A percentile compares a stretch with the other conserved stretches of the same genome.
These are phyloP conservation scores for Channa striata DNA, from an alignment of 2,797 vertebrate genomes.

Conservation along the genomic window DNA sequence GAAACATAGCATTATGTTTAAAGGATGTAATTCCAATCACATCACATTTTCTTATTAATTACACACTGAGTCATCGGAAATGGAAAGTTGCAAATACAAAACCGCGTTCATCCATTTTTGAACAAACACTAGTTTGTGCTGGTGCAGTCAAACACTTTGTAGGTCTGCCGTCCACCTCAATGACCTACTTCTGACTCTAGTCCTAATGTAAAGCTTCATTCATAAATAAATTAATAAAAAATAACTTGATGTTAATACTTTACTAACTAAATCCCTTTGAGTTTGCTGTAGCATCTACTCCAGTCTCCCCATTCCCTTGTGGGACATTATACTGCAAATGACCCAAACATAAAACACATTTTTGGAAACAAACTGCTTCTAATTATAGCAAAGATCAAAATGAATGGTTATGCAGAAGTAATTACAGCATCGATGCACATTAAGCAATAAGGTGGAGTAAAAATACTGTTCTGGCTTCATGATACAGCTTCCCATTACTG, in stretches of 20 bases:
- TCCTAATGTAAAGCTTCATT: too few species aligned
- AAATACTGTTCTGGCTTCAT: background rate
- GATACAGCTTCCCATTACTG: background rate
- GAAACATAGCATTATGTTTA: too few species aligned
- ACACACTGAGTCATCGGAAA: too few species aligned
- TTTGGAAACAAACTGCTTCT: constrained; percentile 4
- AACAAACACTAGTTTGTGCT: too few species aligned
- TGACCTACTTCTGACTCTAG: too few species aligned
- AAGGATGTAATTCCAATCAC: too few species aligned
- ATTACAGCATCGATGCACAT: background rate
- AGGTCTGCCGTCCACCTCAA: too few species aligned
- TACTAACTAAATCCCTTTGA: background rate
- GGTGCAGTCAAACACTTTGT: too few species aligned
- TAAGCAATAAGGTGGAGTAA: background rate
- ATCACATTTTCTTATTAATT: too few species aligned
- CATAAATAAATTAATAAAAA: too few species aligned
- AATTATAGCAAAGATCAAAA: constrained; percentile 14
- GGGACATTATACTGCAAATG: constrained; percentile 1
- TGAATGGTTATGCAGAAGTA: constrained; percentile 1
- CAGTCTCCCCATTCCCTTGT: background rate
- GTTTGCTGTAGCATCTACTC: background rate
- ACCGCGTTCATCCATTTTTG: too few species aligned
- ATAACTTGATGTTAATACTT: background rate
- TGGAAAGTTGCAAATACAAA: too few species aligned
- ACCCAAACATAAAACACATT: background rate